phyloP scores from a whole-genome alignment of 2,888 invertebrate genomes.

The Chouioia cunea region DNA sequence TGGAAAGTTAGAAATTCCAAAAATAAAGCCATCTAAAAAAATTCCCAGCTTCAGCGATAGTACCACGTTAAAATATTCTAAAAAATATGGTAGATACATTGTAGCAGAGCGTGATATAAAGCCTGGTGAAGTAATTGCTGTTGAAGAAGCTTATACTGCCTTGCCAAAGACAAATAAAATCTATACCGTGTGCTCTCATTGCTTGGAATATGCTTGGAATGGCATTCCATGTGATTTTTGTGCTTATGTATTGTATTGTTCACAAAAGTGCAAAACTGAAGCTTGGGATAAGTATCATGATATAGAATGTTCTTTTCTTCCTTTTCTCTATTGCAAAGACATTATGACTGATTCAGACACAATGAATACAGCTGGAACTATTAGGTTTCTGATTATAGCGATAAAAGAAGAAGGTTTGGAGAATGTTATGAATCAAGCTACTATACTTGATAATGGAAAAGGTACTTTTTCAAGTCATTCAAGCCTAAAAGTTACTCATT shows the following conservation, averaged over 20 bases:
- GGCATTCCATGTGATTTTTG: slow-evolving; percentile 77
- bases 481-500: too few species aligned
- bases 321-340: not conserved
- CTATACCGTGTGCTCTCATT: slow-evolving; percentile 77
- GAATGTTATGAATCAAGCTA: not conserved
- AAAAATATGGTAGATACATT: slow-evolving; percentile 78
- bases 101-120: slow-evolving; percentile 76
- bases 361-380: too few species aligned
- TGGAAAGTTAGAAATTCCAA: too few species aligned
- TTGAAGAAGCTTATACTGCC: slow-evolving; percentile 81
- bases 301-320: slow-evolving; percentile 75
- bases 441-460: slow-evolving; percentile 1
- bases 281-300: slow-evolving; percentile 80
- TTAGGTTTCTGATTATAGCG: not conserved
- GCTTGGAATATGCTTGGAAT: slow-evolving; percentile 73
- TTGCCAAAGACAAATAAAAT: slow-evolving; percentile 72
- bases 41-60: too few species aligned
- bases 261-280: slow-evolving; percentile 73
- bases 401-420: not conserved
- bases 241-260: slow-evolving; percentile 77
- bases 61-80: slow-evolving; percentile 59
- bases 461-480: not conserved
- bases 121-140: slow-evolving; percentile 81
- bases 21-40: too few species aligned
- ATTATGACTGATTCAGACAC: not conserved